phyloP scores from a whole-genome alignment of 2,113 vertebrate species.

The Ctenomys sociabilis region DNA sequence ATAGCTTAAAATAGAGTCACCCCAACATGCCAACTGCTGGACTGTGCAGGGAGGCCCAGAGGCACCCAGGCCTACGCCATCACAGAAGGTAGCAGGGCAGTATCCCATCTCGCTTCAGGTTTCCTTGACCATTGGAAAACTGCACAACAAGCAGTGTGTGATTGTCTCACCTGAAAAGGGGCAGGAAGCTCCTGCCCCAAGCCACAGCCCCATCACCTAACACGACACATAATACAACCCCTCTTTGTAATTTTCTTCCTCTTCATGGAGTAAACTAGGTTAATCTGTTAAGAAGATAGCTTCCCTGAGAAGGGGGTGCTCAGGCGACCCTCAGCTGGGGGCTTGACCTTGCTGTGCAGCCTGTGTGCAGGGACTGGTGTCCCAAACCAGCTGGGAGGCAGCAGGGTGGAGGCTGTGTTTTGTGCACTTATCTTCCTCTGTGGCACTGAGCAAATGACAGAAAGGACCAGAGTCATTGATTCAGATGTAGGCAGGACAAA shows the following conservation, averaged over 20 bases:
- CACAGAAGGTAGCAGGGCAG: not conserved
- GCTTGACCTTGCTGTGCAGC: not conserved
- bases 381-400: not conserved
- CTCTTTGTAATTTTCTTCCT: not conserved
- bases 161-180: not conserved
- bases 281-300: not conserved
- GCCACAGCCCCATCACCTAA: not conserved
- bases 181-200: not conserved
- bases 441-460: not conserved
- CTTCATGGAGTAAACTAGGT: not conserved
- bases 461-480: not conserved
- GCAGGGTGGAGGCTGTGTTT: fast-evolving
- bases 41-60: not conserved
- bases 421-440: not conserved
- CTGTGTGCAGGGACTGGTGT: not conserved
- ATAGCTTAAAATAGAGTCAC: not conserved
- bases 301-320: not conserved
- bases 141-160: not conserved
- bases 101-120: not conserved
- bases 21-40: not conserved
- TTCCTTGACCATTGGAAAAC: not conserved
- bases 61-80: not conserved
- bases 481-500: not conserved
- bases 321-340: not conserved
- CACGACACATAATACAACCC: not conserved